Conservation (phyloP, 2,113 vertebrate species). For the Myrmophylax atrothorax region DNA sequence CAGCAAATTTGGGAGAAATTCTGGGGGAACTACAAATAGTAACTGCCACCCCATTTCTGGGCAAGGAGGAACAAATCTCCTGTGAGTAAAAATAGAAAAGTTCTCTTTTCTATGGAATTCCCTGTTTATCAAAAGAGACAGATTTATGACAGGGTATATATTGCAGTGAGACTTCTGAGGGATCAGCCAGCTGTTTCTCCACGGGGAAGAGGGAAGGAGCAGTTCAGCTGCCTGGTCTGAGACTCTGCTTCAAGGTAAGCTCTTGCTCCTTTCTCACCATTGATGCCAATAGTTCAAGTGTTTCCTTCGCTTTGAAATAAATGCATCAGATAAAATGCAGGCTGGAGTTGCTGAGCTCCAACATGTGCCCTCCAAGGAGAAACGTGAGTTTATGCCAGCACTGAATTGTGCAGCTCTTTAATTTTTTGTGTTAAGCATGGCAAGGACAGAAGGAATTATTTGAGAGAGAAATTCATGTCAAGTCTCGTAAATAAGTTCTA, state of each 20-base stretch:
- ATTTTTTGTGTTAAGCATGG: neutral
- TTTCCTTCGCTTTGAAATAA: neutral
- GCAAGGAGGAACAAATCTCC: neutral
- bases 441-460: neutral
- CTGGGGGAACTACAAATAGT: neutral
- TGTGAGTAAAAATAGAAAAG: accelerated
- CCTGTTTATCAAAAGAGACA: neutral
- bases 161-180: neutral
- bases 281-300: neutral
- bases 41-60: neutral
- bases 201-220: neutral
- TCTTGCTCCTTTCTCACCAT: neutral
- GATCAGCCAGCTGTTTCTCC: accelerated
- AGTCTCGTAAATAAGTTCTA: neutral
- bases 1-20: neutral
- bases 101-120: neutral
- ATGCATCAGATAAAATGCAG: neutral
- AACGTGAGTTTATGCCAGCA: neutral
- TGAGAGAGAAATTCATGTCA: neutral
- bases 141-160: neutral
- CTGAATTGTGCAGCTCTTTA: neutral
- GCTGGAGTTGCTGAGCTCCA: neutral
- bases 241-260: neutral
- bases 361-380: neutral
- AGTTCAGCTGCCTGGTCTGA: neutral